phyloP scores from a whole-genome alignment of 2,113 vertebrate genomes.

The Heterotilapia buettikoferi region DNA sequence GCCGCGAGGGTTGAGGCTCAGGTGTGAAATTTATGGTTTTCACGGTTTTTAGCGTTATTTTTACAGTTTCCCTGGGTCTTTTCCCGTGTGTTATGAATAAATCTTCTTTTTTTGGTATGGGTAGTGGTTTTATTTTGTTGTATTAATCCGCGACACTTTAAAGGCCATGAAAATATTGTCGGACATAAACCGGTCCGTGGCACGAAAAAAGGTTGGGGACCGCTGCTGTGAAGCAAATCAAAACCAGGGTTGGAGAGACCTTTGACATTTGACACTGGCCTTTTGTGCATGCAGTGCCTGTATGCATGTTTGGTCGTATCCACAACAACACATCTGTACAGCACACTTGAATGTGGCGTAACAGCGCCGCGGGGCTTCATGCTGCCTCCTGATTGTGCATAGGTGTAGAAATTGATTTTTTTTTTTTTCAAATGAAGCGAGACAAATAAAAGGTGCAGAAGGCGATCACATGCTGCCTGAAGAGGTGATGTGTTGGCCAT shows the following conservation, averaged over 20 bases:
- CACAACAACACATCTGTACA: not conserved
- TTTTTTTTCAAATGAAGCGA: not conserved
- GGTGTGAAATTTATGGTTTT: not conserved
- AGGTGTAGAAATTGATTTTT: not conserved
- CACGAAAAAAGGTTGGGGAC: not conserved
- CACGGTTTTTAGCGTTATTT: not conserved
- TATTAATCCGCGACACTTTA: not conserved
- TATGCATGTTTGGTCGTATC: not conserved
- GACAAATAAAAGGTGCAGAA: not conserved
- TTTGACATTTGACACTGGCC: not conserved
- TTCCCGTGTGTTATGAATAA: not conserved
- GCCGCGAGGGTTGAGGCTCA: accelerated
- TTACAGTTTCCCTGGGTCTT: not conserved
- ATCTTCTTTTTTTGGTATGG: not conserved
- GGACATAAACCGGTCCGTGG: not conserved
- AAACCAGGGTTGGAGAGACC: not conserved
- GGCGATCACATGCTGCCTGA: not conserved
- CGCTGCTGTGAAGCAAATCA: not conserved
- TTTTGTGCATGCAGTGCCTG: not conserved
- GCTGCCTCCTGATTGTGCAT: not conserved
- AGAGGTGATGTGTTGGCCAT: not conserved
- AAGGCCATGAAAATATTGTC: not conserved
- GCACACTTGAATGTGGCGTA: not conserved
- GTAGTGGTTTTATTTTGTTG: not conserved
- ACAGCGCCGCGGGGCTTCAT: not conserved